Evolutionary conservation across 2,888 invertebrate genomes (phyloP).

Genomic region (Drosophila colorata): DNA sequence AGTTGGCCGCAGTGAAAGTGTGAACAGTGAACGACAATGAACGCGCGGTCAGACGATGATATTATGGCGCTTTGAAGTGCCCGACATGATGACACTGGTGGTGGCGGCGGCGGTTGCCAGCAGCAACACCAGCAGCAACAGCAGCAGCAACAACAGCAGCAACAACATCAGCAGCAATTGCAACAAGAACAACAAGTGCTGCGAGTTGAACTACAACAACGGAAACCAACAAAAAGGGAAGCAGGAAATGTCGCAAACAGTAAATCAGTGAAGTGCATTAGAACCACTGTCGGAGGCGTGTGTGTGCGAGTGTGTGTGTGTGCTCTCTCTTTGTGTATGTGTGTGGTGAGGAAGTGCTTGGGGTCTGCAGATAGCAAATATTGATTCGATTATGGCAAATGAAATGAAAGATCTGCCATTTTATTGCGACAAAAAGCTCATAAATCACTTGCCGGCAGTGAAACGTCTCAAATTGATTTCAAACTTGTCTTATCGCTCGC

Average conservation of each 20-base stretch:
- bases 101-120: conserved; percentile 29
- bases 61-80: conserved; percentile 72
- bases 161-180: neutral
- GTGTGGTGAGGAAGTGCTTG: conserved; percentile 53
- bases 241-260: conserved; percentile 76
- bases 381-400: conserved; percentile 69
- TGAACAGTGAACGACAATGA: conserved; percentile 62
- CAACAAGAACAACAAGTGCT: conserved; percentile 35
- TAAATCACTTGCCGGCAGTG: conserved; percentile 51
- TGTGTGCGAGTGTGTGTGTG: conserved; percentile 10
- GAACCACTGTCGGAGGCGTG: conserved; percentile 22
- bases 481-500: conserved; percentile 19
- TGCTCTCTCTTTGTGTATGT: neutral
- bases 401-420: conserved; percentile 52
- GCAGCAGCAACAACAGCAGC: conserved; percentile 14
- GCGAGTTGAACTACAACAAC: conserved; percentile 32
- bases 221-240: conserved; percentile 69
- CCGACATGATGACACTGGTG: conserved; percentile 65
- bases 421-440: conserved; percentile 54
- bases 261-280: conserved; percentile 79
- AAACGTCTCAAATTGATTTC: conserved; percentile 26
- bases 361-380: conserved; percentile 60
- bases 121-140: conserved; percentile 17
- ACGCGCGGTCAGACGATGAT: conserved; percentile 69
- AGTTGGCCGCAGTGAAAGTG: conserved; percentile 61